These are phyloP conservation scores for Trogon surrucura DNA, from an alignment of 2,113 vertebrate genomes.

Conservation along the genomic window DNA sequence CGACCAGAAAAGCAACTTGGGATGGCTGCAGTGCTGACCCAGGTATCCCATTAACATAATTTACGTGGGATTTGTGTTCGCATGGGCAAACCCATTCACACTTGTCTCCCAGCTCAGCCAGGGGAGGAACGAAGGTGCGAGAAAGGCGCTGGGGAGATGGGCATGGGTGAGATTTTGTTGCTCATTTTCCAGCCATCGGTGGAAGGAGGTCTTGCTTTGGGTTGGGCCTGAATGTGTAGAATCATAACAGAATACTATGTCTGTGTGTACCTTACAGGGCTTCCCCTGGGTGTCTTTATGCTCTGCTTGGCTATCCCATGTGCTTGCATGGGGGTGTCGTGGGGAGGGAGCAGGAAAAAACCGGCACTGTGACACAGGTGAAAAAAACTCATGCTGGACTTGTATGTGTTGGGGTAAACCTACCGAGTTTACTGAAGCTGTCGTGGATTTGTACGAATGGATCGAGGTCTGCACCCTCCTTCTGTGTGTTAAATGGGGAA, in stretches of 20 bases:
- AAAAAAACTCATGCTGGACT: not conserved
- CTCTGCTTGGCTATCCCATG: fast-evolving
- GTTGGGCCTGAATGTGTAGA: not conserved
- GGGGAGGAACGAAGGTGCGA: fast-evolving
- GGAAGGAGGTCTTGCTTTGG: not conserved
- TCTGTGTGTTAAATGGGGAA: not conserved
- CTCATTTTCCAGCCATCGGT: not conserved
- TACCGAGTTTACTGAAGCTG: not conserved
- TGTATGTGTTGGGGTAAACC: not conserved
- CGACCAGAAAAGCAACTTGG: not conserved
- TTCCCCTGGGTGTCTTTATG: not conserved
- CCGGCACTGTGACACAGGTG: not conserved
- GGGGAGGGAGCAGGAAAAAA: not conserved
- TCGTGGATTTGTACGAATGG: too few species aligned
- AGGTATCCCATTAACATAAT: not conserved
- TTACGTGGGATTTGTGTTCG: not conserved
- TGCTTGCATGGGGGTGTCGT: fast-evolving
- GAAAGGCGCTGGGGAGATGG: not conserved
- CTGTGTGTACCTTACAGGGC: fast-evolving
- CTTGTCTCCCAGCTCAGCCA: not conserved
- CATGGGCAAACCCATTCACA: not conserved
- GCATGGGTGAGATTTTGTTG: fast-evolving
- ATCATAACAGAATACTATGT: not conserved
- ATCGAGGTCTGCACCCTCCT: not conserved
- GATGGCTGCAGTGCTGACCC: not conserved